phyloP scores from a whole-genome alignment of 2,888 invertebrate species.

The Fragum fragum region DNA sequence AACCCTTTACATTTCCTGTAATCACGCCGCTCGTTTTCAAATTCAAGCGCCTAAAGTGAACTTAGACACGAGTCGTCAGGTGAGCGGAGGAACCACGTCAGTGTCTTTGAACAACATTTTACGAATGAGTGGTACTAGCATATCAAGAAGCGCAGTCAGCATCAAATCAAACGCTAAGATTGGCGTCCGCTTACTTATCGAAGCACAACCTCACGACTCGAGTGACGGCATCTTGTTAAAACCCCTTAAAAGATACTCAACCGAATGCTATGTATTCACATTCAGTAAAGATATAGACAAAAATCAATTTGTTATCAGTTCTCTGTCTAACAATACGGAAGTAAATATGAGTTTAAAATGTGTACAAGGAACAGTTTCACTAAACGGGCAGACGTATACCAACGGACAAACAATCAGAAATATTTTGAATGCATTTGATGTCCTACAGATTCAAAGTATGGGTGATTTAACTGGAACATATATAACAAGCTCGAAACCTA shows the following conservation, averaged over 20 bases:
- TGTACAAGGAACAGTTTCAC: background rate
- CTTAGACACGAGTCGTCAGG: too few species aligned
- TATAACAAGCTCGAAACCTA: slow-evolving; percentile 8
- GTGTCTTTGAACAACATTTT: background rate
- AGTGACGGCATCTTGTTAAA: background rate
- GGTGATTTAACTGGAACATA: slow-evolving; percentile 1
- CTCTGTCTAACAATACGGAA: background rate
- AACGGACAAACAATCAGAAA: background rate
- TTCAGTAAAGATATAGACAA: too few species aligned
- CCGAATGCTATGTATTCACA: slow-evolving; percentile 5
- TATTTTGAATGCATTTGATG: background rate
- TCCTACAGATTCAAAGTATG: background rate
- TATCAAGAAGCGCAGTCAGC: background rate
- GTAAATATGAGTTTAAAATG: background rate
- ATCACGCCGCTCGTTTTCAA: too few species aligned
- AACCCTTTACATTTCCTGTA: too few species aligned
- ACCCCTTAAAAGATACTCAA: background rate
- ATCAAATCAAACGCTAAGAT: slow-evolving; percentile 2
- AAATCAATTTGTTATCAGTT: background rate
- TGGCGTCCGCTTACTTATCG: background rate
- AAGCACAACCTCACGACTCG: too few species aligned
- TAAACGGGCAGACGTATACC: background rate
- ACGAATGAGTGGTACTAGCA: background rate
- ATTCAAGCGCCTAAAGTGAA: too few species aligned
- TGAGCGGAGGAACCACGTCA: too few species aligned